These are phyloP conservation scores for Acinonyx jubatus DNA, from an alignment of 2,113 vertebrate genomes.

Conservation along the genomic window DNA sequence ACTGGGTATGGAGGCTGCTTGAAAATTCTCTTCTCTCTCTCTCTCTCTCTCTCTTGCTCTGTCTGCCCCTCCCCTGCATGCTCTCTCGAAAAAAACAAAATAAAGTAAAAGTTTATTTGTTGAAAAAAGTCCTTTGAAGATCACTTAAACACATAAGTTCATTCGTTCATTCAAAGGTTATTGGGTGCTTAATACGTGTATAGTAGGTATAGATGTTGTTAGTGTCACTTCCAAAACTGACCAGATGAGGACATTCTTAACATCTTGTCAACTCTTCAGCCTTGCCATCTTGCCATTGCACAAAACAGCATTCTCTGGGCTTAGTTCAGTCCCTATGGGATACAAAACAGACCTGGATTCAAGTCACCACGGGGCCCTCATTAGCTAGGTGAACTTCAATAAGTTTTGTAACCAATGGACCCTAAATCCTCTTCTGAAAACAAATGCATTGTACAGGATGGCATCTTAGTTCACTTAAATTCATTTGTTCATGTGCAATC, in stretches of 20 bases:
- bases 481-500: neutral
- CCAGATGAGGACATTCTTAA: neutral
- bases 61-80: too few species aligned
- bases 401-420: neutral
- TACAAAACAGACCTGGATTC: neutral
- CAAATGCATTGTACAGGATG: neutral
- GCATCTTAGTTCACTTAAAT: neutral
- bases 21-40: too few species aligned
- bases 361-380: neutral
- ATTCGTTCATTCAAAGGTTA: neutral
- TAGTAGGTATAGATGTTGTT: neutral
- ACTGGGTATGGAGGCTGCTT: too few species aligned
- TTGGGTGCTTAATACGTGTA: neutral
- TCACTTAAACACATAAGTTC: neutral
- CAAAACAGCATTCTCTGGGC: neutral
- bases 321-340: neutral
- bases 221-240: neutral
- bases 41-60: too few species aligned
- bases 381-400: neutral
- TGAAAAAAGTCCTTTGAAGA: neutral
- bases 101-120: neutral
- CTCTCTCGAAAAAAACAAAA: too few species aligned
- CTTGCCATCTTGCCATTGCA: neutral
- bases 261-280: neutral
- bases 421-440: neutral